Conservation (phyloP, 2,797 vertebrate genomes). For the Melopsittacus undulatus region DNA sequence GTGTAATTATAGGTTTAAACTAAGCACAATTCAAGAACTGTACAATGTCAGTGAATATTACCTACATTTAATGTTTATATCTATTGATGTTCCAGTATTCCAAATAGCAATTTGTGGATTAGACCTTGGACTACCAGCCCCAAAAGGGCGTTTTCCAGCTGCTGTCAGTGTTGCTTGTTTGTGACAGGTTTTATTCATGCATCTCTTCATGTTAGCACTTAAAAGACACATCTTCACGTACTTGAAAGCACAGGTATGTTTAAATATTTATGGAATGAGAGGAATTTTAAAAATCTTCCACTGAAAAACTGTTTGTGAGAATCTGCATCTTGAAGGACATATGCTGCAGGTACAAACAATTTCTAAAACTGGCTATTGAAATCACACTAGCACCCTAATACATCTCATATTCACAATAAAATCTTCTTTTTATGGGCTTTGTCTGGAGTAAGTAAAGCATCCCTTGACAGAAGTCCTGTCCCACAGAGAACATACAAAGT, state of each 20-base stretch:
- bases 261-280: slow-evolving; percentile 27
- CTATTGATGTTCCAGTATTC: neutral
- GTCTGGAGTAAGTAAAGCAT: neutral
- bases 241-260: neutral
- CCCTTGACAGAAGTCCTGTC: neutral
- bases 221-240: neutral
- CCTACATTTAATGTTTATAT: neutral
- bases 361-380: neutral
- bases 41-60: neutral
- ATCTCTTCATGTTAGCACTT: neutral
- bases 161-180: neutral
- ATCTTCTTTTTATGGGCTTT: neutral
- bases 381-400: neutral
- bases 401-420: neutral
- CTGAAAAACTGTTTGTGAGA: neutral
- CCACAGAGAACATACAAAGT: neutral
- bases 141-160: neutral
- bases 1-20: neutral
- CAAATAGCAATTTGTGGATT: neutral
- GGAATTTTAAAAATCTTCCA: neutral
- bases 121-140: neutral
- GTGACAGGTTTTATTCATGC: neutral
- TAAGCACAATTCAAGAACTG: neutral
- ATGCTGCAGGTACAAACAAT: neutral
- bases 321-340: neutral